Evolutionary conservation across 2,113 vertebrate species (phyloP), one percentile per base, ranked within the genome.

Genomic region (Thamnophis sirtalis): DNA sequence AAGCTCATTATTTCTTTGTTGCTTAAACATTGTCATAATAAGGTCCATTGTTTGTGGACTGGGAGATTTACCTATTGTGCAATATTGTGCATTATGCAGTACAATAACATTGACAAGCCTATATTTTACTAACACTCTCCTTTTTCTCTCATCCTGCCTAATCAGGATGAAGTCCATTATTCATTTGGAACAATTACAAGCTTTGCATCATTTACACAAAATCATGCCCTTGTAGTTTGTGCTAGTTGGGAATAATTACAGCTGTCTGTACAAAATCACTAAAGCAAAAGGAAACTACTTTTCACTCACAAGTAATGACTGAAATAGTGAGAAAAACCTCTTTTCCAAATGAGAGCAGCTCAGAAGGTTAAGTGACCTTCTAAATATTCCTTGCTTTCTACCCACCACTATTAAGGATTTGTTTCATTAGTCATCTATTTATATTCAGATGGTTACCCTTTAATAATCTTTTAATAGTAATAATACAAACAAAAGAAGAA

Each of bases 171-270:
- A 54, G 8, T 48, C 24, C 63, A 80, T 80, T 38, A 80, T 80
- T 92, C 86, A 92, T 49, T 53, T 88, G 91, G 63, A 80, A 88
- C 54, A 19, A 88, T 84, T 88, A 17, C 87, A 58, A 58, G 84
- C 43, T 24, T 38, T 87, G 58, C n/a, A 73, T 68, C 28, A 53
- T 5, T 87, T 91, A 63, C n/a, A 73, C 49, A 89, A 84, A 54
- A 92, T 84, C 60, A 88, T 28, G 48, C 43, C 38, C 51, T 88
- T 84, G 68, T 54, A 50, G 28, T 58, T 50, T 89, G 28, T 84
- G 68, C 88, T 84, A 33, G 53, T 13, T 92, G 68, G 87, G 68
- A 92, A 92, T 60, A 92, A 92, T 92, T 92, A 92, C 68, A 50
- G 33, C 26, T 38, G 91, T 68, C 53, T 58, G 87, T 92, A 89